A percentile compares a stretch with the other conserved stretches of the same genome.
These are phyloP conservation scores for Rallus limicola DNA, from an alignment of 2,113 vertebrate species.

Conservation along the genomic window DNA sequence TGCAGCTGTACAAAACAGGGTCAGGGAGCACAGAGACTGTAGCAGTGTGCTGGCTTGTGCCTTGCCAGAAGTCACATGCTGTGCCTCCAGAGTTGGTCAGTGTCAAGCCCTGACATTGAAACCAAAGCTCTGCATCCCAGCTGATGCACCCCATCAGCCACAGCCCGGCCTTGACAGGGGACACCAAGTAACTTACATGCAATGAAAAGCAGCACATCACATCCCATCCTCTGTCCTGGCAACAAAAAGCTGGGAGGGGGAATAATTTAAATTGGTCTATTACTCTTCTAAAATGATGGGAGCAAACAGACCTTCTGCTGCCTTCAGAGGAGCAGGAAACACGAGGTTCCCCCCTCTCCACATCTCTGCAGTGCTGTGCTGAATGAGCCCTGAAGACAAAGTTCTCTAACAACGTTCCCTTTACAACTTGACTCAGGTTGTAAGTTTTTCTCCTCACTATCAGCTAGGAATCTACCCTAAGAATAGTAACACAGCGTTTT, in stretches of 20 bases:
- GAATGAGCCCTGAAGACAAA: neutral
- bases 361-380: neutral
- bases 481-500: neutral
- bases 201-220: neutral
- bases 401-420: neutral
- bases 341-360: neutral
- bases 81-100: rapidly evolving
- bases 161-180: neutral
- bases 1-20: neutral
- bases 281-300: neutral
- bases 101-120: neutral
- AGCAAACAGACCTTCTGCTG: neutral
- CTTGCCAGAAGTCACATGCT: neutral
- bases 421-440: neutral
- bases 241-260: neutral
- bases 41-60: neutral
- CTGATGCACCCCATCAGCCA: rapidly evolving
- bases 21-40: neutral
- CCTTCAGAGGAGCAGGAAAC: neutral
- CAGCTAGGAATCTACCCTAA: neutral
- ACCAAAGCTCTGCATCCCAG: neutral
- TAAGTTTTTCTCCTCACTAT: neutral
- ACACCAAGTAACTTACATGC: neutral
- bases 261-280: neutral
- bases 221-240: neutral